Evolutionary conservation across 2,113 vertebrate genomes (phyloP).

Genomic region (Protobothrops mucrosquamatus): DNA sequence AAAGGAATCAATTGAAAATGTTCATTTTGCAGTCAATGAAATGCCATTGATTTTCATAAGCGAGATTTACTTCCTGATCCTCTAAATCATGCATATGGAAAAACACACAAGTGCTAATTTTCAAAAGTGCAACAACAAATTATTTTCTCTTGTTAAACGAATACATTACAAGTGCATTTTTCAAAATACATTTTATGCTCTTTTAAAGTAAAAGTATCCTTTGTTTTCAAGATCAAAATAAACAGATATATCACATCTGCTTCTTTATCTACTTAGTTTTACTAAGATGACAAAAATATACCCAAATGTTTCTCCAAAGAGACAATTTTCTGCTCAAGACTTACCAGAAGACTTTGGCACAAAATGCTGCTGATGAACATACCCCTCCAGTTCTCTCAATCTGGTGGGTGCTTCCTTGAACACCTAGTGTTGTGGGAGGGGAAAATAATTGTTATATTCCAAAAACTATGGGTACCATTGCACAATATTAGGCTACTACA

Average conservation of each 20-base stretch:
- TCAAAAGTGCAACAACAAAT: background rate
- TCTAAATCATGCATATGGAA: background rate
- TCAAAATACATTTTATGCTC: background rate
- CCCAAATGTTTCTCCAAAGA: background rate
- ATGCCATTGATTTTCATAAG: constrained; percentile 1
- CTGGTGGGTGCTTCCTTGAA: constrained; percentile 79
- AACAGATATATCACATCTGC: background rate
- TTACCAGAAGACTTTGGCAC: constrained; percentile 72
- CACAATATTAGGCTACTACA: background rate
- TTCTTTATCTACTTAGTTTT: background rate
- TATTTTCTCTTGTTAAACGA: background rate
- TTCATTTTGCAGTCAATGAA: background rate
- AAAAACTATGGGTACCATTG: background rate
- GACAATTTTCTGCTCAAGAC: background rate
- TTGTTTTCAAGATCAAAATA: background rate
- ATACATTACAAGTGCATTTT: background rate
- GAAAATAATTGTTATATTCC: background rate
- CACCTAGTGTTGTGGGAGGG: constrained; percentile 60
- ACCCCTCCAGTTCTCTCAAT: constrained; percentile 73
- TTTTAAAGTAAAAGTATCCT: background rate
- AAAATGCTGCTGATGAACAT: constrained; percentile 62
- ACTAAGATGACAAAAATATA: background rate
- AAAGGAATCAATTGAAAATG: constrained; percentile 8
- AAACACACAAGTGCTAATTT: constrained; percentile 19
- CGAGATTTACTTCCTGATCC: constrained; percentile 6